A percentile compares a stretch with the other conserved stretches of the same genome.
Evolutionary conservation across 2,797 vertebrate genomes (phyloP).

Genomic region (Sebastes dallii): DNA sequence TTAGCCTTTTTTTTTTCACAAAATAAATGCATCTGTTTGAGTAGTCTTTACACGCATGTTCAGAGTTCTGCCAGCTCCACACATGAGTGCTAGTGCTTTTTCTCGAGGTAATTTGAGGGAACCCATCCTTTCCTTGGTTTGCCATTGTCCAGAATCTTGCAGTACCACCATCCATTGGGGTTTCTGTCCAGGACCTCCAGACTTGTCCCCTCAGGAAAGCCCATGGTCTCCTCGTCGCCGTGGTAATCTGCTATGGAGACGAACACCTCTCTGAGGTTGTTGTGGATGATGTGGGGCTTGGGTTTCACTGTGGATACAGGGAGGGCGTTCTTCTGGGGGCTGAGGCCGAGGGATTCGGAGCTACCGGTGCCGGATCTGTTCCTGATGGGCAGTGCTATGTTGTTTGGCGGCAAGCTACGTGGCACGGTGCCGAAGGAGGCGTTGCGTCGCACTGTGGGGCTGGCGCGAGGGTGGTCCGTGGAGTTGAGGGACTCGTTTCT

Average conservation of each 20-base stretch:
- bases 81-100: slow-evolving; percentile 88
- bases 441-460: slow-evolving; percentile 88
- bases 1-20: slow-evolving; percentile 56
- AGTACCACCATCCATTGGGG: slow-evolving; percentile 99
- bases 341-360: slow-evolving; percentile 76
- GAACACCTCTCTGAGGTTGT: slow-evolving; percentile 94
- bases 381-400: slow-evolving; percentile 66
- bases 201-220: slow-evolving; percentile 97
- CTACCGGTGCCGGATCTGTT: slow-evolving; percentile 78
- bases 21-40: slow-evolving; percentile 67
- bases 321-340: slow-evolving; percentile 86
- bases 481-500: slow-evolving; percentile 96
- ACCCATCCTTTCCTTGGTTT: slow-evolving; percentile 98
- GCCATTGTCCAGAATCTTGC: slow-evolving; percentile 94
- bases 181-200: slow-evolving; percentile 98
- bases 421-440: slow-evolving; percentile 90
- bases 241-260: slow-evolving; percentile 98
- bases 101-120: slow-evolving; percentile 99
- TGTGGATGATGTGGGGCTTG: slow-evolving; percentile 97
- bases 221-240: slow-evolving; percentile 97
- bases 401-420: slow-evolving; percentile 64
- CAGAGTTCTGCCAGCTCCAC: slow-evolving; percentile 62
- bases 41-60: slow-evolving; percentile 66
- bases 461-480: slow-evolving; percentile 86
- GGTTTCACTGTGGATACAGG: slow-evolving; percentile 93